Percentiles rank a stretch among this genome's conserved stretches.
phyloP scores from a whole-genome alignment of 2,888 invertebrate species.

The Clivina fossor region DNA sequence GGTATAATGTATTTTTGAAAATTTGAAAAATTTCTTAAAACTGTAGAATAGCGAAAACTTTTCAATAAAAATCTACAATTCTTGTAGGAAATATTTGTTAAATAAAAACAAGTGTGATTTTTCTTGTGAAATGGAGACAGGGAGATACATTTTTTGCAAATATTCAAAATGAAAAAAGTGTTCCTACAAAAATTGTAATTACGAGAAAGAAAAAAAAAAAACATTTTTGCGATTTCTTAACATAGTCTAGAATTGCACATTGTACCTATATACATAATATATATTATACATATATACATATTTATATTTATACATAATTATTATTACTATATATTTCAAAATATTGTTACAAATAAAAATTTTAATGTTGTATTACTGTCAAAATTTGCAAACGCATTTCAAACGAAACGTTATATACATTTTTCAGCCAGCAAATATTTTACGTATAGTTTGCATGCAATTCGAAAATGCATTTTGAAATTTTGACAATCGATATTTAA shows the following conservation, averaged over 20 bases:
- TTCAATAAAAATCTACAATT: not conserved
- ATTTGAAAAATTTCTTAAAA: constrained; percentile 25
- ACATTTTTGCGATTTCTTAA: constrained; percentile 27
- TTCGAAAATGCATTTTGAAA: constrained; percentile 17
- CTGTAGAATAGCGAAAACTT: not conserved
- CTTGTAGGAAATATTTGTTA: no score
- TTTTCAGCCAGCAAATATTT: constrained; percentile 7
- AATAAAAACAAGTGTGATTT: no score
- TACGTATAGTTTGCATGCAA: constrained; percentile 7
- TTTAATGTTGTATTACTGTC: constrained; percentile 26
- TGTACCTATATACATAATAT: constrained; percentile 25
- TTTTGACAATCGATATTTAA: constrained; percentile 20
- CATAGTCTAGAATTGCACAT: constrained; percentile 25
- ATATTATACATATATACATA: constrained; percentile 31
- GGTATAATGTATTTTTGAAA: constrained; percentile 24
- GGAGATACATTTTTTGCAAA: not conserved
- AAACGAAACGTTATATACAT: constrained; percentile 2
- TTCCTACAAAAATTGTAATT: not conserved
- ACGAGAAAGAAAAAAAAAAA: not conserved
- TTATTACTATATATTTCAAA: constrained; percentile 29
- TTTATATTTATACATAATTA: constrained; percentile 31
- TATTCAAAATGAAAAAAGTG: not conserved
- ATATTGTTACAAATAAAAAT: constrained; percentile 29
- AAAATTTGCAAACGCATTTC: constrained; percentile 12
- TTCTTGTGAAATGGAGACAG: no score